Evolutionary conservation across 1,140 invertebrate species (phyloP).

Genomic region (Limonius californicus): DNA sequence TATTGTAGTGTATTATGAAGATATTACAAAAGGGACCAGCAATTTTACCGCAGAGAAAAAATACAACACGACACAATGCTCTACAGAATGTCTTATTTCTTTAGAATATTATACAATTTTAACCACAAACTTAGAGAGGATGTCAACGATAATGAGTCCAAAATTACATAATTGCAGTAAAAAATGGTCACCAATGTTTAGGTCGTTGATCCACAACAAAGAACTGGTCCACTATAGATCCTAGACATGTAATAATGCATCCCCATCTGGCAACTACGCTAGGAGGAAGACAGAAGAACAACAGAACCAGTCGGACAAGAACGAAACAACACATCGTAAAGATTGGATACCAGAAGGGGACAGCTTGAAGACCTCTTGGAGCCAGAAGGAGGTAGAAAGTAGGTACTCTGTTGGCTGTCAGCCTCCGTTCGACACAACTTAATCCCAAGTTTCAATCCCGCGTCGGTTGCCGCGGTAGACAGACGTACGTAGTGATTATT

Average conservation of each 20-base stretch:
- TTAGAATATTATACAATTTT: too few species aligned
- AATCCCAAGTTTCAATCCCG: constrained; percentile 25
- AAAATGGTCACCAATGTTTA: too few species aligned
- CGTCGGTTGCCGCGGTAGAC: constrained; percentile 20
- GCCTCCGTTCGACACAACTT: constrained; percentile 29
- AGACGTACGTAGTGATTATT: constrained; percentile 14
- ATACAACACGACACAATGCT: too few species aligned
- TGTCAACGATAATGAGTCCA: too few species aligned
- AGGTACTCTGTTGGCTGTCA: constrained; percentile 30
- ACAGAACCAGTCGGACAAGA: constrained; percentile 26
- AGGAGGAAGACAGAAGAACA: constrained; percentile 22
- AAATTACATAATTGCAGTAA: too few species aligned
- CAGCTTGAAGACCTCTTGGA: constrained; percentile 21
- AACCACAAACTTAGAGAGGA: too few species aligned
- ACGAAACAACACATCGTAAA: constrained; percentile 30
- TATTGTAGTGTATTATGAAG: too few species aligned
- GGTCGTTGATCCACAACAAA: not conserved
- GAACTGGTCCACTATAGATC: constrained; percentile 11
- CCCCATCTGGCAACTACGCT: constrained; percentile 28
- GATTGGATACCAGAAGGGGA: constrained; percentile 17
- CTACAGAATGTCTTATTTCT: too few species aligned
- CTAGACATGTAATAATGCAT: constrained; percentile 19
- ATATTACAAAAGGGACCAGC: too few species aligned
- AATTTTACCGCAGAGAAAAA: too few species aligned
- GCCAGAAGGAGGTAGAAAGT: constrained; percentile 19